phyloP scores from a whole-genome alignment of 2,113 vertebrate genomes.

The Cololabis saira region DNA sequence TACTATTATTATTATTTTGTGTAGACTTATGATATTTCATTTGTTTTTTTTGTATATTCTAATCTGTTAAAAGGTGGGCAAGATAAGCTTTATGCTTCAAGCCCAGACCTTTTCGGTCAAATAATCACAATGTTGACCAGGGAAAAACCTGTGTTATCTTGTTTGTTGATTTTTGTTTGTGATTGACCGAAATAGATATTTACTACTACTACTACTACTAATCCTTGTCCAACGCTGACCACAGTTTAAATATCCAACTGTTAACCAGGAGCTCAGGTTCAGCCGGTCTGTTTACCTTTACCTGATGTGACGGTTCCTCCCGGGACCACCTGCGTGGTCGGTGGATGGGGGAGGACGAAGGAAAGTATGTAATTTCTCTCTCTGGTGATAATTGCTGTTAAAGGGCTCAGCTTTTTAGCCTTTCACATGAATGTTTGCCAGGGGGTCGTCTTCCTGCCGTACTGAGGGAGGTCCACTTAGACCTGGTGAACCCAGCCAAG shows the following conservation, averaged over 20 bases:
- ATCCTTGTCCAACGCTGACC: too few species aligned
- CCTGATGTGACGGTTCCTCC: conserved; percentile 79
- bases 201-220: too few species aligned
- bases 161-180: too few species aligned
- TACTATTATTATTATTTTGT: too few species aligned
- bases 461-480: conserved; percentile 83
- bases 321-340: conserved; percentile 81
- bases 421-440: conserved; percentile 43
- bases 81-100: too few species aligned
- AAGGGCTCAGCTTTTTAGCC: not conserved
- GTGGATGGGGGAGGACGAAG: conserved; percentile 86
- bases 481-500: conserved; percentile 80
- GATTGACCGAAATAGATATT: too few species aligned
- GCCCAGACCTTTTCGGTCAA: too few species aligned
- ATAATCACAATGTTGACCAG: too few species aligned
- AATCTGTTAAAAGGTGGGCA: too few species aligned
- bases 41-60: too few species aligned
- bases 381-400: not conserved
- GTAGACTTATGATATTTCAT: too few species aligned
- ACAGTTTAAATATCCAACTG: not conserved
- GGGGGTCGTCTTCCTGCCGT: conserved; percentile 80
- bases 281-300: conserved; percentile 86
- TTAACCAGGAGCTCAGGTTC: conserved; percentile 77
- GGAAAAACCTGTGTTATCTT: too few species aligned
- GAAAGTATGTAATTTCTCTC: conserved; percentile 78